Conservation (phyloP, 2,797 vertebrate species). For the Coracias cyanogaster region DNA sequence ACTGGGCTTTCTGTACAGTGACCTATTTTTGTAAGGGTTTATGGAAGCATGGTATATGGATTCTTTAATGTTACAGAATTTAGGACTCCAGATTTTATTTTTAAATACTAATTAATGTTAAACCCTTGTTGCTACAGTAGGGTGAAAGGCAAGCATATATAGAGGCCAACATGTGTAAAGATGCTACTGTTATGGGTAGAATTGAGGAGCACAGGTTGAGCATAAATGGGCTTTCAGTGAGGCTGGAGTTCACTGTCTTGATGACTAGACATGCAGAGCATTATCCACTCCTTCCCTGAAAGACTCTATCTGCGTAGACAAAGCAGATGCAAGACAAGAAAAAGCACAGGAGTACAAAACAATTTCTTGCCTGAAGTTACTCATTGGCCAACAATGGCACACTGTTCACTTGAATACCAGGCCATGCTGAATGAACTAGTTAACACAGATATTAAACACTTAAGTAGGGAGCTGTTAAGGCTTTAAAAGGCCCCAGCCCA, state of each 20-base stretch:
- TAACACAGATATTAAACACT: constrained; percentile 38
- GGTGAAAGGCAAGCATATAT: not conserved
- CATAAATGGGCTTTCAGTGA: not conserved
- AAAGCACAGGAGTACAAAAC: not conserved
- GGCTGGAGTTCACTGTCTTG: not conserved
- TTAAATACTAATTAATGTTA: not conserved
- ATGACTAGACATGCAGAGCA: accelerated
- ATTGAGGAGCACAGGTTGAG: not conserved
- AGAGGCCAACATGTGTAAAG: not conserved
- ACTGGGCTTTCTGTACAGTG: not conserved
- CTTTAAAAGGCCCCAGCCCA: constrained; percentile 33
- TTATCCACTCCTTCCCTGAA: constrained; percentile 13
- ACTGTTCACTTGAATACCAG: constrained; percentile 20
- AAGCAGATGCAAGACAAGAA: not conserved
- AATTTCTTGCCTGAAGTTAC: constrained; percentile 17
- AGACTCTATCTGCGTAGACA: not conserved
- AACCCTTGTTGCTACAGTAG: not conserved
- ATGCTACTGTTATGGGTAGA: not conserved
- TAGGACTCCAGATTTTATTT: not conserved
- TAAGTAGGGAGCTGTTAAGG: not conserved
- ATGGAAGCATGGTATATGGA: not conserved
- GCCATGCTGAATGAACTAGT: not conserved
- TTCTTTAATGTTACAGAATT: not conserved
- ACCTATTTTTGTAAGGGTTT: not conserved
- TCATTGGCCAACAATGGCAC: not conserved